Evolutionary conservation across 23 tunicate genomes (phyloP).

Genomic region (Phallusia fumigata): DNA sequence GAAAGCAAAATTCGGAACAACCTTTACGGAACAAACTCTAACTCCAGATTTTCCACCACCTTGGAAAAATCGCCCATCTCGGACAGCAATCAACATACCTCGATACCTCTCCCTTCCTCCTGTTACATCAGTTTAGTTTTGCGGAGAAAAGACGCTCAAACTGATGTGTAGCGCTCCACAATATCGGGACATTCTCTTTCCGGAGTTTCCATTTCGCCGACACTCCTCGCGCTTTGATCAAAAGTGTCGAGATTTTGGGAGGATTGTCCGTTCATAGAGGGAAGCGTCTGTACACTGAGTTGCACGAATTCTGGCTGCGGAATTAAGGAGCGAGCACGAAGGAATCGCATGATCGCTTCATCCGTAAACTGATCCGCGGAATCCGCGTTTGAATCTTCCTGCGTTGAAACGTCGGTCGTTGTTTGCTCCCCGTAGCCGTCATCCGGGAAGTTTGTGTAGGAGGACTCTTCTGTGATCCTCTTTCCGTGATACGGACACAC

Average conservation of each 20-base stretch:
- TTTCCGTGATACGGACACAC: not conserved
- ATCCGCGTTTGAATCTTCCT: not conserved
- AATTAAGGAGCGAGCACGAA: not conserved
- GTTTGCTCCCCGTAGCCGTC: conserved; percentile 2
- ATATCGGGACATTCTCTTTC: not conserved
- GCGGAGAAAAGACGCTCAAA: not conserved
- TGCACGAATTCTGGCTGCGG: not conserved
- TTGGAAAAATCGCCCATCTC: too few relatives aligned
- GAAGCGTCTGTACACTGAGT: not conserved
- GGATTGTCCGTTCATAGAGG: not conserved
- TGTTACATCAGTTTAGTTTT: too few relatives aligned
- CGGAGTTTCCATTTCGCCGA: not conserved
- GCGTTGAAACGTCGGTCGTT: not conserved
- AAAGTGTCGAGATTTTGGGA: not conserved
- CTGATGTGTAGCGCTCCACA: not conserved
- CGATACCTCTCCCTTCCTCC: too few relatives aligned
- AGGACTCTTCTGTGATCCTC: not conserved
- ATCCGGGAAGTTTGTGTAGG: not conserved
- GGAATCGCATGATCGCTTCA: not conserved
- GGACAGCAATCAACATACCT: too few relatives aligned
- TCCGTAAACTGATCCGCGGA: not conserved
- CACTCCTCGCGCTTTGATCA: not conserved
- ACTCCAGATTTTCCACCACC: too few relatives aligned
- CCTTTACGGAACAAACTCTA: too few relatives aligned
- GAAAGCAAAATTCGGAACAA: too few relatives aligned